Percentiles rank a stretch among this genome's conserved stretches.
Evolutionary conservation across 1,140 invertebrate genomes (phyloP).

Genomic region (Lysiphlebus fabarum): DNA sequence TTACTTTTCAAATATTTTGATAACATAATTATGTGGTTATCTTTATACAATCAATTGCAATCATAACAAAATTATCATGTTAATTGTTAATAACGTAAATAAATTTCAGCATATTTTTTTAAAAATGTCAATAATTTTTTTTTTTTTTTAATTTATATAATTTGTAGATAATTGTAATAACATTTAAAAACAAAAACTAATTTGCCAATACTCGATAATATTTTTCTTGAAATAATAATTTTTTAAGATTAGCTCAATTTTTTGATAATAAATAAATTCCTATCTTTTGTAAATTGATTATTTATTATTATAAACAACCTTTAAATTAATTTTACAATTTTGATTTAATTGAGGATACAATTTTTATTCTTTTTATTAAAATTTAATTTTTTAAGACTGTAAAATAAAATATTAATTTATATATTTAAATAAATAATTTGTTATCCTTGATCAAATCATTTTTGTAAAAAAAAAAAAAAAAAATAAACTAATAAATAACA

Average conservation of each 20-base stretch:
- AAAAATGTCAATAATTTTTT: too few relatives aligned
- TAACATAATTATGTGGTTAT: too few relatives aligned
- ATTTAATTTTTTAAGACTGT: conserved; percentile 20
- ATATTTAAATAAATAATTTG: conserved; percentile 11
- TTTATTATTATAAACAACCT: conserved; percentile 30
- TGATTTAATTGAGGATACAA: neutral
- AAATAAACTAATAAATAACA: conserved; percentile 4
- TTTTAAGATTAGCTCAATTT: conserved; percentile 52
- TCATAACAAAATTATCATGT: too few relatives aligned
- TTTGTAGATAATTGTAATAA: too few relatives aligned
- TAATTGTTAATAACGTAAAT: too few relatives aligned
- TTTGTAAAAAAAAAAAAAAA: conserved; percentile 37
- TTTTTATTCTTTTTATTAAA: conserved; percentile 7
- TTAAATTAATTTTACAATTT: conserved; percentile 9
- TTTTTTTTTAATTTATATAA: too few relatives aligned
- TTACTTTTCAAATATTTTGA: too few relatives aligned
- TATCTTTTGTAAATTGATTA: conserved; percentile 45
- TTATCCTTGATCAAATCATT: conserved; percentile 32
- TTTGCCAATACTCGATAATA: too few relatives aligned
- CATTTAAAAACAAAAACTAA: too few relatives aligned
- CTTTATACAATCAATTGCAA: too few relatives aligned
- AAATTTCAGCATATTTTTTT: too few relatives aligned
- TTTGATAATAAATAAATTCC: conserved; percentile 36
- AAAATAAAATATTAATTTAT: conserved; percentile 3
- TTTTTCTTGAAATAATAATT: conserved; percentile 26